Evolutionary conservation across 2,888 invertebrate genomes (phyloP).

Genomic region (Tinea trinotella): DNA sequence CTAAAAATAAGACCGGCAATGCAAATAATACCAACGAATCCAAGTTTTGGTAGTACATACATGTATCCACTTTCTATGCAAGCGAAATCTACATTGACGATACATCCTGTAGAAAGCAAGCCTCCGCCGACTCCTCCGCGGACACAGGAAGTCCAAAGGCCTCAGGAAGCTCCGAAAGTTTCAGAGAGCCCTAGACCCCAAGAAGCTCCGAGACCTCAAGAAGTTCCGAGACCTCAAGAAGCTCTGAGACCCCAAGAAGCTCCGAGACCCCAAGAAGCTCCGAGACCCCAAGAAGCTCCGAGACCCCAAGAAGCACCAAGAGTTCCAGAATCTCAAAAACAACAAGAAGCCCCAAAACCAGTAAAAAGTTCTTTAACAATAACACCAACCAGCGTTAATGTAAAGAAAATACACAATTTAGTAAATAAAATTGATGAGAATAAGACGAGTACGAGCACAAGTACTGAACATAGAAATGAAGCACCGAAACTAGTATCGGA

Average conservation of each 20-base stretch:
- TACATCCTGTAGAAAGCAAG: background rate
- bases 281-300: background rate
- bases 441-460: background rate
- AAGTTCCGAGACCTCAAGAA: no score
- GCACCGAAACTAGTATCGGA: background rate
- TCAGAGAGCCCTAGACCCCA: no score
- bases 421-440: background rate
- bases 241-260: no score
- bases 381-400: background rate
- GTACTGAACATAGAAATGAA: no score
- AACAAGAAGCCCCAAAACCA: background rate
- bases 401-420: constrained; percentile 5
- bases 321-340: background rate
- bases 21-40: constrained; percentile 1
- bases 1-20: background rate
- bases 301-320: background rate
- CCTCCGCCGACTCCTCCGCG: no score
- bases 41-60: background rate
- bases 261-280: no score
- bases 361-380: background rate
- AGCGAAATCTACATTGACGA: constrained; percentile 5
- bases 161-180: no score
- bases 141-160: no score
- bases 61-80: background rate
- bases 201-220: no score